Conservation (phyloP, 2,888 invertebrate genomes). For the Brenthis ino region DNA sequence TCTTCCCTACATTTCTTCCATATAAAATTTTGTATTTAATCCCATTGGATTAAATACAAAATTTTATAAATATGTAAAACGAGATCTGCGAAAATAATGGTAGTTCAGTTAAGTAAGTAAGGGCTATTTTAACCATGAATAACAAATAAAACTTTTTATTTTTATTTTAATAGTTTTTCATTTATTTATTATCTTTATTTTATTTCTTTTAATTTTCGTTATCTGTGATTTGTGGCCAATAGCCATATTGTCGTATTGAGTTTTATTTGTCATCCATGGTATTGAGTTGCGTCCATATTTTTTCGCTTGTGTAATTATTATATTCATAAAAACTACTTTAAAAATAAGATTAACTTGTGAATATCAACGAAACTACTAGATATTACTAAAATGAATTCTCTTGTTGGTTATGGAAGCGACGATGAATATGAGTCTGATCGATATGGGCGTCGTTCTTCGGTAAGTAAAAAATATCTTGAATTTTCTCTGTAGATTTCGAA, state of each 20-base stretch:
- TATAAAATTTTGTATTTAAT: no score
- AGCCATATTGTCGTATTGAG: conserved; percentile 24
- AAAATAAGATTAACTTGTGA: not conserved
- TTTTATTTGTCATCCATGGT: no score
- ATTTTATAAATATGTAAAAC: no score
- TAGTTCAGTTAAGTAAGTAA: no score
- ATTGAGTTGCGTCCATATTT: not conserved
- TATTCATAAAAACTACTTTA: not conserved
- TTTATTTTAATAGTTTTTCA: no score
- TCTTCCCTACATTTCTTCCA: no score
- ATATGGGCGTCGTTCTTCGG: conserved; percentile 60
- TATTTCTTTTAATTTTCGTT: not conserved
- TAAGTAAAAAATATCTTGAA: conserved; percentile 50
- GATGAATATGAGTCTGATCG: conserved; percentile 85
- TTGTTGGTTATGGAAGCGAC: conserved; percentile 90
- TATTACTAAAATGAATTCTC: conserved; percentile 84
- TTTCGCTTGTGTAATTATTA: not conserved
- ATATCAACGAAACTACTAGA: not conserved
- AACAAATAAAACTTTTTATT: no score
- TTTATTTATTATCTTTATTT: no score
- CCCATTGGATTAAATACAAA: no score
- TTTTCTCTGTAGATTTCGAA: no score
- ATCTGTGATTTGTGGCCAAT: conserved; percentile 4
- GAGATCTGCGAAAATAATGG: no score
- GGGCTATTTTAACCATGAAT: no score